Evolutionary conservation across 2,888 invertebrate genomes (phyloP), one percentile per base, ranked within the genome.

Genomic region (Nebria salina): DNA sequence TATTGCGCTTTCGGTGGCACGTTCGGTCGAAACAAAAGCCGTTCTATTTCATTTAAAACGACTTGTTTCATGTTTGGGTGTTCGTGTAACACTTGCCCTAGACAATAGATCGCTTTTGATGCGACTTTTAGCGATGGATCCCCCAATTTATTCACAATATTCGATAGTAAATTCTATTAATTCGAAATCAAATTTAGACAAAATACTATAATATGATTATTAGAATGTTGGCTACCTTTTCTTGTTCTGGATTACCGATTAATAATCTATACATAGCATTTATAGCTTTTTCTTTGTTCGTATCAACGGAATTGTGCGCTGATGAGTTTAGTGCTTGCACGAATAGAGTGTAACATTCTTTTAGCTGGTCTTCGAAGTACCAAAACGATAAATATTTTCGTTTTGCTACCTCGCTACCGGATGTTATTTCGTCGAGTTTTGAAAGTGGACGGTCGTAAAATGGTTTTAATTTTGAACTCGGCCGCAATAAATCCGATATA

Each of bases 51-150:
- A 20, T 91, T 91, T 2, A 97, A 91, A 11, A 99, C 95, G 0
- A 97, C 94, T 0, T 91, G 90, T 88, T 98, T 97, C 97, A 98
- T 98, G 84, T 96, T 95, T 0, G 97, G 95, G 89, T 98, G 98
- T 84, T 94, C 92, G 83, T 93, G 92, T 0, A 97, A 90, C 3
- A 99, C 89, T 86, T 96, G 95, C 43, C 94, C 94, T 9, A 99
- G 90, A 83, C 96, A 95, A 89, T 96, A 95, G 65, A 97, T 93
- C 0, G 96, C 94, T 89, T 96, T 96, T 0, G 98, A 95, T 0
- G 97, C 97, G 0, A 98, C 94, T 85, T 96, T 95, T 84, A 94
- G 93, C 9, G 93, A 92, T 0, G 98, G 98, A 90, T 99, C 99
- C 11, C 99, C 99, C 9, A 99, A 90, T 88, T 99, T 99, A 88